phyloP scores from a whole-genome alignment of 2,888 invertebrate species.

The Acrobasis repandana region DNA sequence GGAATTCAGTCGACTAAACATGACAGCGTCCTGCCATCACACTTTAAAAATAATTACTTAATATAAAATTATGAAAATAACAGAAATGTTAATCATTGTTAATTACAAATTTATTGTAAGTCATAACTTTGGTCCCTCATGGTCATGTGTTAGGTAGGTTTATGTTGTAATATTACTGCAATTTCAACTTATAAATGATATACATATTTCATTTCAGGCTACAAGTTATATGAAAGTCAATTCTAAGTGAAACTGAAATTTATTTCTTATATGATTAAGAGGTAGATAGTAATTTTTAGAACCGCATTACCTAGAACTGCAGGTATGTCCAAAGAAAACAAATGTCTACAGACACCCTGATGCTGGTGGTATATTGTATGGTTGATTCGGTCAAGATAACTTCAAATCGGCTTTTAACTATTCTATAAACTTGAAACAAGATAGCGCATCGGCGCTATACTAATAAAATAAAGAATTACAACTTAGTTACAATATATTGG shows the following conservation, averaged over 20 bases:
- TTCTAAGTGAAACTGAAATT: slow-evolving; percentile 52
- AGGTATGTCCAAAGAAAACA: slow-evolving; percentile 43
- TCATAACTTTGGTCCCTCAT: slow-evolving; percentile 41
- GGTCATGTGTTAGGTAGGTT: slow-evolving; percentile 32
- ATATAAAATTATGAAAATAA: slow-evolving; percentile 36
- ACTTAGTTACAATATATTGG: neutral
- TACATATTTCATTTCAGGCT: slow-evolving; percentile 28
- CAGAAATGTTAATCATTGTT: slow-evolving; percentile 44
- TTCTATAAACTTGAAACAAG: slow-evolving; percentile 2
- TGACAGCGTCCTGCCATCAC: slow-evolving; percentile 15
- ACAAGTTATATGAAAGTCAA: slow-evolving; percentile 42
- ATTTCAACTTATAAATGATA: slow-evolving; percentile 27
- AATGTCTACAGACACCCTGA: slow-evolving; percentile 25
- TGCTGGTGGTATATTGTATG: slow-evolving; percentile 4
- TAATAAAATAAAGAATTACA: neutral
- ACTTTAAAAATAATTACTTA: slow-evolving; percentile 16
- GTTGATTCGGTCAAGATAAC: slow-evolving; percentile 12
- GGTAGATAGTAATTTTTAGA: slow-evolving; percentile 81
- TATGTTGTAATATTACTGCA: slow-evolving; percentile 39
- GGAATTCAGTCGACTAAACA: slow-evolving; percentile 25
- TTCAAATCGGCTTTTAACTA: neutral
- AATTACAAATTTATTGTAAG: slow-evolving; percentile 41
- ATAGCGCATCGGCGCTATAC: slow-evolving; percentile 1
- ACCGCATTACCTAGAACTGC: slow-evolving; percentile 63
- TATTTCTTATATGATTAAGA: slow-evolving; percentile 71